A percentile compares a stretch with the other conserved stretches of the same genome.
These are phyloP conservation scores for Elephas maximus DNA, from an alignment of 2,113 vertebrate species.

Conservation along the genomic window DNA sequence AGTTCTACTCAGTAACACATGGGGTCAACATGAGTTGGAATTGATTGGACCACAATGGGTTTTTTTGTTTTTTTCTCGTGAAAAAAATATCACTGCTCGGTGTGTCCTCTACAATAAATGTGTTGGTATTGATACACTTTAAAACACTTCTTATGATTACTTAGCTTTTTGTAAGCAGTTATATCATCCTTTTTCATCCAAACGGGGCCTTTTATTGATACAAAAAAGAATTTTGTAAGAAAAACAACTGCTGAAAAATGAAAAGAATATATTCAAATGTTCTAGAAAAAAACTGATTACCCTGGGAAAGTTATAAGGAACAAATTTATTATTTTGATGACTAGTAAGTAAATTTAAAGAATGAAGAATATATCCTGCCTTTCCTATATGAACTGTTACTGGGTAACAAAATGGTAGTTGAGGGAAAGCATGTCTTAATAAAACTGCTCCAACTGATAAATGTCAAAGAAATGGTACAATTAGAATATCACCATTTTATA, in stretches of 20 bases:
- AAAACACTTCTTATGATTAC: too few relatives aligned
- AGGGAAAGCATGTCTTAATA: not conserved
- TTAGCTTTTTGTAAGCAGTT: too few relatives aligned
- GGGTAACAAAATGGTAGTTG: not conserved
- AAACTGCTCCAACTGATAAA: not conserved
- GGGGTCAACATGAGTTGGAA: too few relatives aligned
- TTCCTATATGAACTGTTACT: not conserved
- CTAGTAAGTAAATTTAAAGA: not conserved
- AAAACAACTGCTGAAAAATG: not conserved
- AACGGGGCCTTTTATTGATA: too few relatives aligned
- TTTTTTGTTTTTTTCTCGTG: too few relatives aligned
- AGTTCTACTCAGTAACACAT: too few relatives aligned
- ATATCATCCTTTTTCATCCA: too few relatives aligned
- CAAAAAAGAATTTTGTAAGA: not conserved
- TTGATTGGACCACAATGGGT: too few relatives aligned
- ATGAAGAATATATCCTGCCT: not conserved
- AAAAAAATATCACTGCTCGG: too few relatives aligned
- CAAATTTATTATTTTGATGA: not conserved
- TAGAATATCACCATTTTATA: not conserved
- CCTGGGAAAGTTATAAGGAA: not conserved
- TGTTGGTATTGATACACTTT: too few relatives aligned
- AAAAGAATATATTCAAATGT: not conserved
- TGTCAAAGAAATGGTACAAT: too few relatives aligned
- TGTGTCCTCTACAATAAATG: too few relatives aligned
- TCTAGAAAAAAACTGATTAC: not conserved